Evolutionary conservation across 2,888 invertebrate genomes (phyloP), one percentile per base, ranked within the genome.

Genomic region (Lycophotia porphyrea): DNA sequence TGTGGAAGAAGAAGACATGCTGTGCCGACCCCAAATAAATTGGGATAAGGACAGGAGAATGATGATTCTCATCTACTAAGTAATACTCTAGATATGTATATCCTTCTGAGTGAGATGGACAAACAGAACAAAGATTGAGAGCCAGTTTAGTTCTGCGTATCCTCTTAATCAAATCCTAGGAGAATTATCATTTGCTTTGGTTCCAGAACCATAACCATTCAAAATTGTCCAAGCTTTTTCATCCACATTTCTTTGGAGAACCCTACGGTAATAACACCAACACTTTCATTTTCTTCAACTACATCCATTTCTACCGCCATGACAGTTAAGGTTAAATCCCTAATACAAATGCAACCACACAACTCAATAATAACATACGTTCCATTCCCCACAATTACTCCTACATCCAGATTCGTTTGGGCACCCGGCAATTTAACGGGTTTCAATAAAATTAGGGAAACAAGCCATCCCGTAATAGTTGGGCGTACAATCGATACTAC

Each of bases 351-450:
- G 71, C 81, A 71, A 27, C 71, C 61, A 81, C 77, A 81, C 52
- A 71, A 13, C 27, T 34, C 13, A 49, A 69, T 76, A 71, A 73
- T 64, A 84, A 74, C 81, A 84, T 74, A 84, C 68, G 84, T 24
- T 47, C 5, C 61, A 27, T 60, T 72, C 84, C 67, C 65, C 61
- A 73, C 82, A 75, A 79, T 74, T 79, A 79, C 84, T 74, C 58
- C 69, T 67, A 84, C 84, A 9, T 18, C 58, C 60, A 76, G 77
- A 84, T 74, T 80, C 71, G 73, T 74, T 82, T 75, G 74, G 79
- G 81, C 84, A 88, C 82, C 84, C 85, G 80, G 72, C 84, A 86
- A 87, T 91, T 90, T 90, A 90, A 90, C 90, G 90, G 89, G 89
- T 87, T 87, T 86, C 77, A 81, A 85, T 87, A 82, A 84, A 89